Conservation (phyloP, 2,113 vertebrate genomes). For the Andinoacara biseriatus region DNA sequence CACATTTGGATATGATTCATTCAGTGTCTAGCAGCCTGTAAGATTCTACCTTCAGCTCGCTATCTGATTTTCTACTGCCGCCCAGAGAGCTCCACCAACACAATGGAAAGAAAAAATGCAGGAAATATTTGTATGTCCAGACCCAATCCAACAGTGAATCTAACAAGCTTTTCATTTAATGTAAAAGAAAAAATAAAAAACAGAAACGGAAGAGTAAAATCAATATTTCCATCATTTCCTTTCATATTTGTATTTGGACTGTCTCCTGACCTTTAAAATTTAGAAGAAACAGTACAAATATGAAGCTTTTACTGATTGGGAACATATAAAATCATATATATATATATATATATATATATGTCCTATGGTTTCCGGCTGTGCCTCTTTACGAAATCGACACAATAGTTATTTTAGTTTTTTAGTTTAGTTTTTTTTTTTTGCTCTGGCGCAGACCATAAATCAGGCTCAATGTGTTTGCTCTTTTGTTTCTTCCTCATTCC, state of each 20-base stretch:
- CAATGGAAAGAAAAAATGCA: background rate
- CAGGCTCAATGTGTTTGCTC: too few relatives aligned
- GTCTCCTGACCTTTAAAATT: background rate
- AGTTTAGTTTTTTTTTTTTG: too few relatives aligned
- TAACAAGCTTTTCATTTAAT: background rate
- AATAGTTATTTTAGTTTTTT: too few relatives aligned
- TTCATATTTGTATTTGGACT: background rate
- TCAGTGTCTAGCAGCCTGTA: slow-evolving; percentile 15
- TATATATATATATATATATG: too few relatives aligned
- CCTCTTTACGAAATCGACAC: too few relatives aligned
- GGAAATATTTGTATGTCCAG: background rate
- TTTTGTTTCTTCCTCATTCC: too few relatives aligned
- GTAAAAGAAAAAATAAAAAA: too few relatives aligned
- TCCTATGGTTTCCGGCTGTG: too few relatives aligned
- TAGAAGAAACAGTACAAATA: background rate
- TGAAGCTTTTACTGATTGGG: background rate
- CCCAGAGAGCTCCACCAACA: background rate
- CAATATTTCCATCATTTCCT: too few relatives aligned
- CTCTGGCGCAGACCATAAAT: too few relatives aligned
- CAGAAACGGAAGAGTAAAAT: too few relatives aligned
- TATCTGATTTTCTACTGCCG: background rate
- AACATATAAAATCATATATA: background rate
- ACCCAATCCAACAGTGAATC: background rate
- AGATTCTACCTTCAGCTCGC: background rate
- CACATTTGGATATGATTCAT: slow-evolving; percentile 24